phyloP scores from a whole-genome alignment of 2,113 vertebrate genomes.

The Hemicordylus capensis region DNA sequence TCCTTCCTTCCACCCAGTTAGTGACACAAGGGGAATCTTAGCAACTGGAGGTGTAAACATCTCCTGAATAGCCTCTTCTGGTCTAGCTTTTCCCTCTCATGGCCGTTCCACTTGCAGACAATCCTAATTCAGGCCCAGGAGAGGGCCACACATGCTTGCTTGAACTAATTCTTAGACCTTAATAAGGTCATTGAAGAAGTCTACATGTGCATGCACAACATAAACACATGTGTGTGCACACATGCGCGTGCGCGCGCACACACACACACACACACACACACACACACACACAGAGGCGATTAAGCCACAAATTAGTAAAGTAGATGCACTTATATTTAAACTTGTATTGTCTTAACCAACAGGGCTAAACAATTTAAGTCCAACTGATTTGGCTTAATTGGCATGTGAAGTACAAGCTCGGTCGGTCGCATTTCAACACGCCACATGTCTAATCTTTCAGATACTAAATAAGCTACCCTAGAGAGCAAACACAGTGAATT shows the following conservation, averaged over 20 bases:
- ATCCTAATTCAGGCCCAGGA: not conserved
- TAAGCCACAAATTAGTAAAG: not conserved
- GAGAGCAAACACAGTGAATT: not conserved
- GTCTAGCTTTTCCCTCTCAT: not conserved
- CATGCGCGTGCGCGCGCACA: too few species aligned
- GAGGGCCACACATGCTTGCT: too few species aligned
- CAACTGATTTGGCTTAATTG: not conserved
- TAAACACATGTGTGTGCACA: too few species aligned
- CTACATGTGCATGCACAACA: too few species aligned
- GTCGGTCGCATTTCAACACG: not conserved
- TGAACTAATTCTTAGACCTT: too few species aligned
- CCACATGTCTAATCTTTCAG: not conserved
- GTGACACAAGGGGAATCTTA: constrained; percentile 40
- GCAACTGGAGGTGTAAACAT: constrained; percentile 37
- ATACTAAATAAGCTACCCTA: not conserved
- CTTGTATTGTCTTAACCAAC: not conserved
- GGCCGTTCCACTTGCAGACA: not conserved
- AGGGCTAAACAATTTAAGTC: not conserved
- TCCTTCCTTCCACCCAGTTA: not conserved
- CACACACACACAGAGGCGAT: too few species aligned
- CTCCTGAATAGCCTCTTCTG: constrained; percentile 29
- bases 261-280: too few species aligned
- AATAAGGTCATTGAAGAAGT: too few species aligned
- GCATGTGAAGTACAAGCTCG: not conserved
- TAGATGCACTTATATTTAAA: not conserved